Evolutionary conservation across 2,888 invertebrate genomes (phyloP).

Genomic region (Microctonus aethiopoides): DNA sequence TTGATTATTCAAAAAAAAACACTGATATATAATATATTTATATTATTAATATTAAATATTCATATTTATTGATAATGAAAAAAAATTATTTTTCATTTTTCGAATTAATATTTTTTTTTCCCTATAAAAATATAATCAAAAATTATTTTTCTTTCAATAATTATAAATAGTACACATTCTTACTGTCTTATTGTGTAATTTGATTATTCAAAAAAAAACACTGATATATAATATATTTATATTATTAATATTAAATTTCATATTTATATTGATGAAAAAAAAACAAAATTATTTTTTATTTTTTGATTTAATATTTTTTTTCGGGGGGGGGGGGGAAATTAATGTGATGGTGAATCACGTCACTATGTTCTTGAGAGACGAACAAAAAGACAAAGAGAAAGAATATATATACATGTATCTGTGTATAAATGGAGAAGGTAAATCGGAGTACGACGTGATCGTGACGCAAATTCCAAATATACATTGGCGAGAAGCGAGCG

Average conservation of each 20-base stretch:
- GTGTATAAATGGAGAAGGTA: conserved; percentile 22
- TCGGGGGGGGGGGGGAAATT: too few relatives aligned
- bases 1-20: too few relatives aligned
- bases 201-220: too few relatives aligned
- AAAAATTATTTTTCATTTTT: too few relatives aligned
- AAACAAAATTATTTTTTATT: too few relatives aligned
- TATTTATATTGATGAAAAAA: too few relatives aligned
- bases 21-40: too few relatives aligned
- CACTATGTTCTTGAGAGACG: conserved; percentile 15
- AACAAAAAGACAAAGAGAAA: conserved; percentile 17
- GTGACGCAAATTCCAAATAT: conserved; percentile 47
- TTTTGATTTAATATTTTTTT: background rate
- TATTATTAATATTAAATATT: too few relatives aligned
- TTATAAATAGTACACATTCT: background rate
- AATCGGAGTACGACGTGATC: conserved; percentile 35
- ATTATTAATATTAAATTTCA: too few relatives aligned
- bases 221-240: too few relatives aligned
- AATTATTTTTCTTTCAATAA: background rate
- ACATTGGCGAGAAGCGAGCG: conserved; percentile 35
- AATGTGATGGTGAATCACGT: background rate
- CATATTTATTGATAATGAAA: too few relatives aligned
- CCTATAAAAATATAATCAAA: background rate
- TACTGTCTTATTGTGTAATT: too few relatives aligned
- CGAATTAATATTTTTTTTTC: background rate
- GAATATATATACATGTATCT: conserved; percentile 23